phyloP scores from a whole-genome alignment of 2,797 vertebrate species.

The Crenuchus spilurus region DNA sequence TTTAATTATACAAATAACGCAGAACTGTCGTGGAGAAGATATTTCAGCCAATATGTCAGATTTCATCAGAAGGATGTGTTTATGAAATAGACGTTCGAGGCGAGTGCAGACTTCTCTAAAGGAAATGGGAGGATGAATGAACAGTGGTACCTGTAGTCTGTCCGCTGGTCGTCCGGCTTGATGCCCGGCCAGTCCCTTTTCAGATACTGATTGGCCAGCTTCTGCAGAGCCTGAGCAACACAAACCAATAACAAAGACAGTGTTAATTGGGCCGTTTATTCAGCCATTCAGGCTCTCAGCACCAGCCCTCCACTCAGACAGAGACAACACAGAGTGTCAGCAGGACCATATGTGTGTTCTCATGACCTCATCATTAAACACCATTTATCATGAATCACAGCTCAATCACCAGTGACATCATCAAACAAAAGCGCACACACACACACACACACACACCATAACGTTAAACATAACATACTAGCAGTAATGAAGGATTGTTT shows the following conservation, averaged over 20 bases:
- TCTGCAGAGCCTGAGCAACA: conserved; percentile 89
- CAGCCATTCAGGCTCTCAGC: conserved; percentile 3
- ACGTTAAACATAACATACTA: too few species aligned
- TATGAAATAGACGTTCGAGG: too few species aligned
- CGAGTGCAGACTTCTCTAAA: too few species aligned
- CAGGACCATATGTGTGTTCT: conserved; percentile 49
- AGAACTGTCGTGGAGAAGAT: too few species aligned
- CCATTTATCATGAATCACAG: conserved; percentile 48
- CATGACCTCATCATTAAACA: conserved; percentile 50
- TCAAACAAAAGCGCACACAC: conserved; percentile 14
- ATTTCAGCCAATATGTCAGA: too few species aligned
- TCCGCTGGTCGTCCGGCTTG: conserved; percentile 89
- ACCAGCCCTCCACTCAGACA: not conserved
- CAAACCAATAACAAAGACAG: conserved; percentile 26
- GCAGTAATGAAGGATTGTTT: too few species aligned
- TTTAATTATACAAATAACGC: too few species aligned
- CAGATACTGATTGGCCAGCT: conserved; percentile 94
- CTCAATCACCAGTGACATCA: conserved; percentile 15
- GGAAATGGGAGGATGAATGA: too few species aligned
- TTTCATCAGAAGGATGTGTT: too few species aligned
- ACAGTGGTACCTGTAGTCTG: conserved; percentile 92
- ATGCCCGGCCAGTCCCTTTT: conserved; percentile 97
- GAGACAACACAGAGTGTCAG: conserved; percentile 5
- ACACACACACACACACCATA: conserved; percentile 36
- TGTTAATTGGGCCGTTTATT: conserved; percentile 14